These are phyloP conservation scores for Macropodus opercularis DNA, from an alignment of 2,797 vertebrate genomes.

Conservation along the genomic window DNA sequence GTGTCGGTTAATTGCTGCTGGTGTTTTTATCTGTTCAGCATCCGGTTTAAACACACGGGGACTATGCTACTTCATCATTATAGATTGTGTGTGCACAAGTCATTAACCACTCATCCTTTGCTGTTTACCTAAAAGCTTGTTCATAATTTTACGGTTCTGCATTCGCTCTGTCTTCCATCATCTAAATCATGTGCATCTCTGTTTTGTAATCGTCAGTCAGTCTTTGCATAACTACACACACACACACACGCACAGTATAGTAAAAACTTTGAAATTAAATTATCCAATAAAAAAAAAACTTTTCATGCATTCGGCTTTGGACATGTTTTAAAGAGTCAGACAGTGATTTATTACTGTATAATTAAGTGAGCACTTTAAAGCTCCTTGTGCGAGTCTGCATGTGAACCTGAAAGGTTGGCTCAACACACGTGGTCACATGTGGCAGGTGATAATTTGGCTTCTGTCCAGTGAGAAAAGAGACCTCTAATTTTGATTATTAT, in stretches of 20 bases:
- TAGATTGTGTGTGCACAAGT: background rate
- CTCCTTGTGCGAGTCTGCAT: background rate
- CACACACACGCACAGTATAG: background rate
- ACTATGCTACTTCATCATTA: background rate
- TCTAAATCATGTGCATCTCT: conserved; percentile 20
- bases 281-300: conserved; percentile 14
- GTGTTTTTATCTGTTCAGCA: conserved; percentile 10
- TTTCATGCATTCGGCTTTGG: conserved; percentile 9
- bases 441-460: conserved; percentile 11
- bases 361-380: background rate
- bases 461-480: no score
- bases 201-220: conserved; percentile 35
- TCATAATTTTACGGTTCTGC: conserved; percentile 19
- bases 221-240: conserved; percentile 21
- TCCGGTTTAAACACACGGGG: background rate
- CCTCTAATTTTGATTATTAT: conserved; percentile 1
- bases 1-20: background rate
- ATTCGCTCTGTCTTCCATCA: conserved; percentile 16
- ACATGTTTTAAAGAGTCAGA: conserved; percentile 13
- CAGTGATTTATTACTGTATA: conserved; percentile 20
- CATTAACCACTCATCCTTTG: background rate
- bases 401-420: conserved; percentile 20
- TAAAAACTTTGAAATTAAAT: background rate
- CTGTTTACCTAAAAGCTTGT: background rate
- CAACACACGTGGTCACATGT: conserved; percentile 21